Percentiles rank a stretch among this genome's conserved stretches.
phyloP scores from a whole-genome alignment of 2,888 invertebrate genomes.

The Proisotoma minuta region DNA sequence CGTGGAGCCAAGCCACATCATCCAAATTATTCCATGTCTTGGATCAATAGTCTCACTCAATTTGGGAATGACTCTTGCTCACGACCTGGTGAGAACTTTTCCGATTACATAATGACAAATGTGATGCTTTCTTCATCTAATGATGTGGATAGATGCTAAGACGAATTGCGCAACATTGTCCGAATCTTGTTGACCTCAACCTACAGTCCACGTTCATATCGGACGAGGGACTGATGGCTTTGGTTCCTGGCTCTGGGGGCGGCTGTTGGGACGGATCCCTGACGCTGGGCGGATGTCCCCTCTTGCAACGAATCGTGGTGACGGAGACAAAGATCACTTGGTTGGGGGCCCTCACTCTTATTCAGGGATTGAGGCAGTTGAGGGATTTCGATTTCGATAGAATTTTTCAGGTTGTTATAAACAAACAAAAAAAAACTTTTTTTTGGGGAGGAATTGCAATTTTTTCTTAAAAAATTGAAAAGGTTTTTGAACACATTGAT shows the following conservation, averaged over 20 bases:
- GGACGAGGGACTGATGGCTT: slow-evolving; percentile 48
- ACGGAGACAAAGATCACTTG: slow-evolving; percentile 48
- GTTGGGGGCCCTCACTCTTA: slow-evolving; percentile 47
- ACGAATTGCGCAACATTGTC: slow-evolving; percentile 48
- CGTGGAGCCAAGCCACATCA: slow-evolving; percentile 48
- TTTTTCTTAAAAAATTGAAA: neutral
- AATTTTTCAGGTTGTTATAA: slow-evolving; percentile 50
- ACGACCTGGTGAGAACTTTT: slow-evolving; percentile 48
- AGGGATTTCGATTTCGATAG: slow-evolving; percentile 50
- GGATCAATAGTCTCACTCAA: slow-evolving; percentile 48
- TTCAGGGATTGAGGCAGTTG: slow-evolving; percentile 48
- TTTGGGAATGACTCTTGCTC: slow-evolving; percentile 49
- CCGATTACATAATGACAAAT: neutral
- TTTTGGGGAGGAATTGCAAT: too few species aligned
- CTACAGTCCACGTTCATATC: slow-evolving; percentile 49
- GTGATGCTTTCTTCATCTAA: neutral
- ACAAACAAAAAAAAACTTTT: too few species aligned
- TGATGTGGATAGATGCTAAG: slow-evolving; percentile 47
- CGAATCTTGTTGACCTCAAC: slow-evolving; percentile 48
- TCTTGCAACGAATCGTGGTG: slow-evolving; percentile 48
- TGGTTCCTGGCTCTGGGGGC: slow-evolving; percentile 48
- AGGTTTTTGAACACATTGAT: slow-evolving; percentile 47
- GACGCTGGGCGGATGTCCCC: slow-evolving; percentile 45
- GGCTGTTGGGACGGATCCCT: slow-evolving; percentile 27
- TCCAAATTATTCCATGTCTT: slow-evolving; percentile 47